Conservation (phyloP, 1,140 invertebrate species). For the Eufriesea mexicana region DNA sequence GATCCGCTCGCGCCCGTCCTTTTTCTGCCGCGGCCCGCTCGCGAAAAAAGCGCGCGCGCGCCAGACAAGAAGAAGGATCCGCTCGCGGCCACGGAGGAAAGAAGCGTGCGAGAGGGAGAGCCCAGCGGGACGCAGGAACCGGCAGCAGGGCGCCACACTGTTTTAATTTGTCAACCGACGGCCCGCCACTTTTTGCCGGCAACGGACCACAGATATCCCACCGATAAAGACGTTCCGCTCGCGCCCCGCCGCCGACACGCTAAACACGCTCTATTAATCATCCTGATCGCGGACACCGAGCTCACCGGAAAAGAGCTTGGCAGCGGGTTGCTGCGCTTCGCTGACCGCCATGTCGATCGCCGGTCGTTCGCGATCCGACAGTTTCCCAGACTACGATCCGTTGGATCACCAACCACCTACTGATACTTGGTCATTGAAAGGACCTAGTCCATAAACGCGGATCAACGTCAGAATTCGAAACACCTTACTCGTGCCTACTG, state of each 20-base stretch:
- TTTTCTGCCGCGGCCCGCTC: conserved; percentile 3
- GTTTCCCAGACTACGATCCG: no score
- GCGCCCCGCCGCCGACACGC: neutral
- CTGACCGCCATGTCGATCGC: no score
- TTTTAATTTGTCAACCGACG: conserved; percentile 49
- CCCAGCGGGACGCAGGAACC: conserved; percentile 23
- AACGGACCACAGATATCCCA: conserved; percentile 10
- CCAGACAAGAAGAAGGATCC: neutral
- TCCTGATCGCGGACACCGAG: conserved; percentile 1
- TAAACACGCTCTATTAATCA: conserved; percentile 17
- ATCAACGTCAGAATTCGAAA: no score
- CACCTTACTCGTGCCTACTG: no score
- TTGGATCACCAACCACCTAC: no score
- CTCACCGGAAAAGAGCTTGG: no score
- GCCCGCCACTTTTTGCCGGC: neutral
- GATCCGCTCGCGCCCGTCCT: neutral
- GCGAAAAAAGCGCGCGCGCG: conserved; percentile 2
- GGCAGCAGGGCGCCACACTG: conserved; percentile 30
- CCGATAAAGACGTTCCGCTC: conserved; percentile 28
- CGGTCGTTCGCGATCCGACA: no score
- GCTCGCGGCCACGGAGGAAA: no score
- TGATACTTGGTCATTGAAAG: no score
- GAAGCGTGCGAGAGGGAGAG: neutral
- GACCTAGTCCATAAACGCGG: no score
- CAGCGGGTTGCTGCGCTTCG: no score